Base-by-base conservation (phyloP, 2,888 invertebrate species). In the Agrochola litura region DNA sequence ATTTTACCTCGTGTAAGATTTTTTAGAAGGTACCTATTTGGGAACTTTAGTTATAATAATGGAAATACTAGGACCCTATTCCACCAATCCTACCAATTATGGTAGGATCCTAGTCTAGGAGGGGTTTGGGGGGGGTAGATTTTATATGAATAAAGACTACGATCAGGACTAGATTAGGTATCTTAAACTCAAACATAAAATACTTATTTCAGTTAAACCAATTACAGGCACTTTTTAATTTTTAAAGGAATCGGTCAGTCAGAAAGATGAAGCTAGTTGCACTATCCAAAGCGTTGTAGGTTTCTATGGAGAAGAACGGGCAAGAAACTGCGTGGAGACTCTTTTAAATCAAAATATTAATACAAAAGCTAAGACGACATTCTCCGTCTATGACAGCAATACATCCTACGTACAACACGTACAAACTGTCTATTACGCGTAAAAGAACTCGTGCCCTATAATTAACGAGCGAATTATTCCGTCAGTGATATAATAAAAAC, bases 401-500 rank as follows among this genome's bases (percentile, higher is more conserved):
- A 67, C 67, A 16, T 30, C 30, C 30, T 30, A 67, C 9, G 16
- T 78, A 67, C 43, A 52, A 37, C 78, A 78, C 82, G 82, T 82
- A 66, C 54, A 1, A 69, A 52, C 60, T 54, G 43, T 65, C 41
- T 58, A 69, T 54, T 60, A 71, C 65, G 61, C 64, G 65, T 61
- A 79, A 14, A 83, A 66, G 46, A 83, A 78, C 65, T 61, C 43
- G 30, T 25, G 49, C 58, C 66, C 41, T 69, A 64, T 72, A 79
- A 79, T 79, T 83, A 86, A 84, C 60, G 84, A 79, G 83, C 19
- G 37, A 83, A 84, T 86, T 79, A 84, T 84, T 86, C 86, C 43
- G 56, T 37, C 71, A 69, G 54, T 83, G 74, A 84, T 84, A 86
- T 86, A 83, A 84, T 84, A 79, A 86, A 72, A 84, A 60, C 56